A percentile compares a stretch with the other conserved stretches of the same genome.
Conservation (phyloP, 2,888 invertebrate species). For the Plebejus melissa region DNA sequence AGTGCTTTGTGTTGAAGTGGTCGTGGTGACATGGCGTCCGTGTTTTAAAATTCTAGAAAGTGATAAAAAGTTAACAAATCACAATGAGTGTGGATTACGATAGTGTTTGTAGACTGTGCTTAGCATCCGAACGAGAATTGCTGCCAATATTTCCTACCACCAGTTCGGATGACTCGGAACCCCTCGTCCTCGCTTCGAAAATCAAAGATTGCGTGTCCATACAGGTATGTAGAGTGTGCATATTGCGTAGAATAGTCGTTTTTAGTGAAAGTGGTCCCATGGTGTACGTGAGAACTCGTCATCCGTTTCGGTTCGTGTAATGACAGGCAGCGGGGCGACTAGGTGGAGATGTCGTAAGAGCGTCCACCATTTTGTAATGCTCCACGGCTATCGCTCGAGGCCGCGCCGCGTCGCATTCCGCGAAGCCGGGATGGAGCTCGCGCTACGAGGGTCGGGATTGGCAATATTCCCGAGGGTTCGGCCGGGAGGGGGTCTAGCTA, state of each 20-base stretch:
- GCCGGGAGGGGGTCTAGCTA: conserved; percentile 66
- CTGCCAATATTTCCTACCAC: conserved; percentile 80
- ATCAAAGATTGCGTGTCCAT: conserved; percentile 83
- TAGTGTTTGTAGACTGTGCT: conserved; percentile 82
- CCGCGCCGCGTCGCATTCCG: conserved; percentile 74
- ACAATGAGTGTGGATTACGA: conserved; percentile 77
- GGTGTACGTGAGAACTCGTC: conserved; percentile 74
- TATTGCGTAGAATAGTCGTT: conserved; percentile 58
- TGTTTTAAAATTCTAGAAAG: conserved; percentile 61
- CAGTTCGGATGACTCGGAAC: conserved; percentile 75
- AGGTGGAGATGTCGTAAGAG: conserved; percentile 80
- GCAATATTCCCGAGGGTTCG: conserved; percentile 71
- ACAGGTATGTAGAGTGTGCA: conserved; percentile 78
- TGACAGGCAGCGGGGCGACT: conserved; percentile 73
- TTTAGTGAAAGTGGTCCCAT: conserved; percentile 76
- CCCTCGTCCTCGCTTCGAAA: conserved; percentile 79
- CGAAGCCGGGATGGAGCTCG: conserved; percentile 70
- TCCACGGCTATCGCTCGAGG: conserved; percentile 75
- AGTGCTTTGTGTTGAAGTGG: conserved; percentile 77
- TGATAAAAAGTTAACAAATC: conserved; percentile 58
- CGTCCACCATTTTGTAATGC: conserved; percentile 79
- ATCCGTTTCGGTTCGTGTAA: conserved; percentile 73
- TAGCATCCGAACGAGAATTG: conserved; percentile 80
- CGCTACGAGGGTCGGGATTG: conserved; percentile 70
- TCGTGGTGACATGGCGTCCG: conserved; percentile 78